A percentile compares a stretch with the other conserved stretches of the same genome.
phyloP scores from a whole-genome alignment of 2,797 vertebrate species.

The Artibeus lituratus region DNA sequence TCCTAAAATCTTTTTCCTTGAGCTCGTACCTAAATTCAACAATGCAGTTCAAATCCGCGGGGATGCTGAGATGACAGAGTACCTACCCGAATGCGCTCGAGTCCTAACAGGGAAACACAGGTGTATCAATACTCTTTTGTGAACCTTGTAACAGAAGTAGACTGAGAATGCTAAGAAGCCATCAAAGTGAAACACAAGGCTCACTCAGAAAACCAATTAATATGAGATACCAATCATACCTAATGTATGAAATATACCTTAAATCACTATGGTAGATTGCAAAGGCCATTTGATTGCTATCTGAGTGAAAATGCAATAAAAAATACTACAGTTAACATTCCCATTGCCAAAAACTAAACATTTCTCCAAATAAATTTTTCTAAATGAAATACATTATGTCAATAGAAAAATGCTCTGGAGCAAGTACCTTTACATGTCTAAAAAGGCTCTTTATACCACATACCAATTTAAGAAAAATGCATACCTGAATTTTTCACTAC shows the following conservation, averaged over 20 bases:
- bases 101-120: neutral
- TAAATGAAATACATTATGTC: neutral
- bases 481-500: neutral
- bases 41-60: neutral
- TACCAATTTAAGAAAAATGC: slow-evolving; percentile 3
- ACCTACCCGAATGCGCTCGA: neutral
- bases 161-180: neutral
- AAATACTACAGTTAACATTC: neutral
- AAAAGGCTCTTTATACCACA: neutral
- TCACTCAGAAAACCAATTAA: slow-evolving; percentile 19
- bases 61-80: neutral
- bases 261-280: neutral
- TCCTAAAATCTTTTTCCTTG: neutral
- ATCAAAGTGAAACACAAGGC: slow-evolving; percentile 2
- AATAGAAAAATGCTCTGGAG: slow-evolving; percentile 11
- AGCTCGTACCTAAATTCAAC: neutral
- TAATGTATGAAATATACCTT: neutral
- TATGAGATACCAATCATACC: neutral
- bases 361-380: slow-evolving; percentile 29
- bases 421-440: neutral
- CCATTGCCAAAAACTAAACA: slow-evolving; percentile 18
- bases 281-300: slow-evolving; percentile 9
- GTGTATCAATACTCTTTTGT: neutral
- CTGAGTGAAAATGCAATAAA: slow-evolving; percentile 15
- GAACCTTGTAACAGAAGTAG: neutral